Evolutionary conservation across 2,113 vertebrate genomes (phyloP), one percentile per base, ranked within the genome.

Genomic region (Ceratotherium simum): DNA sequence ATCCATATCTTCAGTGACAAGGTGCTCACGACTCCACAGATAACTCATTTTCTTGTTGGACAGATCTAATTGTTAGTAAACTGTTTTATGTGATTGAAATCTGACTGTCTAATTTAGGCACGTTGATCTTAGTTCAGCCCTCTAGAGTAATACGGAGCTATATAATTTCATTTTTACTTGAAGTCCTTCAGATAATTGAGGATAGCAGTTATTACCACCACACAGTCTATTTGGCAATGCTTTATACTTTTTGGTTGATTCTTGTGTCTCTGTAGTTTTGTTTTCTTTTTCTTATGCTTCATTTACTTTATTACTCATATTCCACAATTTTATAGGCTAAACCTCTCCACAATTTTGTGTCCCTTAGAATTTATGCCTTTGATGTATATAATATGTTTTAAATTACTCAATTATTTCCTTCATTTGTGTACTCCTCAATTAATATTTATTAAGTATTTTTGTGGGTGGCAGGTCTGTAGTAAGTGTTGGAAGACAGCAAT

Each of bases 1-100:
- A 95, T 86, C 79, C 36, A 1, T 85, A 56, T 88, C 17, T 88
- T 96, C 3, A 14, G 51, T 90, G 70, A 88, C 39, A 78, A 67
- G 64, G 56, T n/a, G 17, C 31, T 93, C 8, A 10, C 54, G 60
- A 82, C 27, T 56, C 25, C 60, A 75, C 27, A 42, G 79, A 78
- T n/a, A 92, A 84, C 46, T 90, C n/a, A 86, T 89, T 79, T 93
- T 86, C 65, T 87, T 97, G 8, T 79, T 93, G 78, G 78, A 46
- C 29, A 95, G 70, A 92, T 64, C 69, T 79, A 97, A 95, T 92
- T 93, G 67, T 89, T 96, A 80, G 97, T 94, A 91, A 96, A 76
- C 95, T 76, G 54, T 67, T 84, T 96, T 93, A 87, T 76, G 69
- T 93, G 48, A 67, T 93, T 96, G 96, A 96, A 96, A 95, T 58